These are phyloP conservation scores for Lepidurus packardi DNA, from an alignment of 1,140 invertebrate species.

Conservation along the genomic window DNA sequence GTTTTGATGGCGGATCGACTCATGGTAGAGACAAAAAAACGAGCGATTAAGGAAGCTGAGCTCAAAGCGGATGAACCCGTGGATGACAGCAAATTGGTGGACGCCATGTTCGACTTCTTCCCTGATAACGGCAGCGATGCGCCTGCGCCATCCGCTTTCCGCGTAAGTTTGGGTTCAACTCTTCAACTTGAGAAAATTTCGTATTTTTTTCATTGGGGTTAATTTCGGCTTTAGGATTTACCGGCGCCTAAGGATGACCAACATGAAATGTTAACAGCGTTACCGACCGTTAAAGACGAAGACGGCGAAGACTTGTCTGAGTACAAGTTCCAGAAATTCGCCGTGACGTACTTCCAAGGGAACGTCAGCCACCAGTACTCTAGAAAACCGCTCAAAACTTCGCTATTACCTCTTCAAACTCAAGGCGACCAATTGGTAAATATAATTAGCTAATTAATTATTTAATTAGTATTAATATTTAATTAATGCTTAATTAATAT, in stretches of 20 bases:
- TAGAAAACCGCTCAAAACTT: slow-evolving; percentile 86
- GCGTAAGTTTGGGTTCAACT: slow-evolving; percentile 39
- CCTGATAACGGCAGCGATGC: slow-evolving; percentile 81
- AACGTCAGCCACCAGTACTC: slow-evolving; percentile 92
- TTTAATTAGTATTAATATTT: no score
- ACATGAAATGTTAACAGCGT: slow-evolving; percentile 39
- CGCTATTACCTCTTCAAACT: slow-evolving; percentile 82
- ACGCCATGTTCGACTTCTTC: slow-evolving; percentile 94
- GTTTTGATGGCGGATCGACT: slow-evolving; percentile 73
- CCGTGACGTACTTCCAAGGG: slow-evolving; percentile 94
- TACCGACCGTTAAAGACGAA: slow-evolving; percentile 60
- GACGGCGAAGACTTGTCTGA: slow-evolving; percentile 91
- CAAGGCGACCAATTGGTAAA: slow-evolving; percentile 91
- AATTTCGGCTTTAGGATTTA: slow-evolving; percentile 42
- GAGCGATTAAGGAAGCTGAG: slow-evolving; percentile 82
- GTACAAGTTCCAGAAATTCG: slow-evolving; percentile 98
- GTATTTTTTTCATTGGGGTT: background rate
- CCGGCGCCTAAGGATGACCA: slow-evolving; percentile 35
- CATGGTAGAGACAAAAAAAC: slow-evolving; percentile 78
- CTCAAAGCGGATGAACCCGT: slow-evolving; percentile 87
- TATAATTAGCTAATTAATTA: no score
- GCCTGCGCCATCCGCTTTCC: slow-evolving; percentile 56
- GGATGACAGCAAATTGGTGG: slow-evolving; percentile 89
- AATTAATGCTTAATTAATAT: no score
- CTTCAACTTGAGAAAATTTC: background rate